phyloP scores from a whole-genome alignment of 2,888 invertebrate genomes.

The Melanophora roralis region DNA sequence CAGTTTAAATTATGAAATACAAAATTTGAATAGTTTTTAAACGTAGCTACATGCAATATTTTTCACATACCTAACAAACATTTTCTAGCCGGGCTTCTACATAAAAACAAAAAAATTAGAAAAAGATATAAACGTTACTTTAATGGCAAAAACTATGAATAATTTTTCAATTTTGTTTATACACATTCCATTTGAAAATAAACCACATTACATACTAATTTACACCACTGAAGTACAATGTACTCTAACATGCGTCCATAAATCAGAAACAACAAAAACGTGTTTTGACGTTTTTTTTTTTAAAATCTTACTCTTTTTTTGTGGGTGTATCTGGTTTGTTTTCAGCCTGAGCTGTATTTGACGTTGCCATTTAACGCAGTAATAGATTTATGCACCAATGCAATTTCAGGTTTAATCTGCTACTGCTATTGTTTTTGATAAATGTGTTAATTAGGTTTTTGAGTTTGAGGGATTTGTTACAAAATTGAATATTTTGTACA shows the following conservation, averaged over 20 bases:
- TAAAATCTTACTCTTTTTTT: not conserved
- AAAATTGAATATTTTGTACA: too few relatives aligned
- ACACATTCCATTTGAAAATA: not conserved
- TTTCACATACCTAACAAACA: not conserved
- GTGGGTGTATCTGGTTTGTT: not conserved
- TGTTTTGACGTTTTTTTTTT: not conserved
- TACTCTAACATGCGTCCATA: slow-evolving; percentile 24
- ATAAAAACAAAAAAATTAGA: not conserved
- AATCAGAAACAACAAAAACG: slow-evolving; percentile 37
- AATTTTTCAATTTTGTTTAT: not conserved
- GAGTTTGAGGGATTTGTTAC: not conserved
- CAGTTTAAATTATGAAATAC: slow-evolving; percentile 50
- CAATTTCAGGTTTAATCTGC: slow-evolving; percentile 46
- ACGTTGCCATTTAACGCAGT: slow-evolving; percentile 34
- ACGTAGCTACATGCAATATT: not conserved
- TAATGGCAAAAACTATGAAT: not conserved
- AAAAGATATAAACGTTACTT: not conserved
- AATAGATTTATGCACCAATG: slow-evolving; percentile 59
- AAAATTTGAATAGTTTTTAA: slow-evolving; percentile 1
- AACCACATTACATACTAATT: not conserved
- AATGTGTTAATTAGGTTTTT: not conserved
- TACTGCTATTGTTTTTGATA: not conserved
- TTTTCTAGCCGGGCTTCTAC: too few relatives aligned
- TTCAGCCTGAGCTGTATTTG: slow-evolving; percentile 12
- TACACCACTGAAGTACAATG: not conserved